Evolutionary conservation across 2,113 vertebrate species (phyloP).

Genomic region (Anhinga rufa): DNA sequence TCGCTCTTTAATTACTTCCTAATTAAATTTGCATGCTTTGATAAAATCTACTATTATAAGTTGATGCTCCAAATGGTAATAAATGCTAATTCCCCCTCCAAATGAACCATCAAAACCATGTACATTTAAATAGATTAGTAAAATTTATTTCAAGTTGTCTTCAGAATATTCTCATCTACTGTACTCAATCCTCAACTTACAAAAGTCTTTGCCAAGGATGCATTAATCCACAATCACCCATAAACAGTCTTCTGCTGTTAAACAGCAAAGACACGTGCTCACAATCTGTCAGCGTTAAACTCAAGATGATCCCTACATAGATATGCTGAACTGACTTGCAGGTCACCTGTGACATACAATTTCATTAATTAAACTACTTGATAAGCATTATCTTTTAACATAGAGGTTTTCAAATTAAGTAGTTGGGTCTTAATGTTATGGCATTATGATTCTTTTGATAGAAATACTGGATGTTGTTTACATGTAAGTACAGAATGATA

Average conservation of each 20-base stretch:
- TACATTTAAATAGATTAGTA: slow-evolving; percentile 23
- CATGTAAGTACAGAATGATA: neutral
- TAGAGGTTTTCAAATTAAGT: neutral
- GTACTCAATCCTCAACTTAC: neutral
- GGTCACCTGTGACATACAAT: neutral
- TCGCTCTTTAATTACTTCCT: slow-evolving; percentile 22
- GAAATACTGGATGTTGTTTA: neutral
- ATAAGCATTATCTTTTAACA: neutral
- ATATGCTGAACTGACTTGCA: neutral
- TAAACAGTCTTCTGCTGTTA: neutral
- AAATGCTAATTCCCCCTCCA: slow-evolving; percentile 23
- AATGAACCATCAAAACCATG: neutral
- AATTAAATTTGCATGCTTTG: slow-evolving; percentile 50
- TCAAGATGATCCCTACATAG: neutral
- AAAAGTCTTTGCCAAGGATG: neutral
- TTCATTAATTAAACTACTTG: neutral
- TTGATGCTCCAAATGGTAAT: slow-evolving; percentile 14
- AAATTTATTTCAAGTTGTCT: slow-evolving; percentile 29
- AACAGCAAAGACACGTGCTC: neutral
- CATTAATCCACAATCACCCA: neutral
- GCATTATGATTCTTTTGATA: neutral
- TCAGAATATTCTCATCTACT: neutral
- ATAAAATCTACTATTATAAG: slow-evolving; percentile 27
- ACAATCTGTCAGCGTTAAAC: neutral
- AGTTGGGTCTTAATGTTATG: neutral